A percentile compares a stretch with the other conserved stretches of the same genome.
These are phyloP conservation scores for Ypsolopha sequella DNA, from an alignment of 2,888 invertebrate species.

Conservation along the genomic window DNA sequence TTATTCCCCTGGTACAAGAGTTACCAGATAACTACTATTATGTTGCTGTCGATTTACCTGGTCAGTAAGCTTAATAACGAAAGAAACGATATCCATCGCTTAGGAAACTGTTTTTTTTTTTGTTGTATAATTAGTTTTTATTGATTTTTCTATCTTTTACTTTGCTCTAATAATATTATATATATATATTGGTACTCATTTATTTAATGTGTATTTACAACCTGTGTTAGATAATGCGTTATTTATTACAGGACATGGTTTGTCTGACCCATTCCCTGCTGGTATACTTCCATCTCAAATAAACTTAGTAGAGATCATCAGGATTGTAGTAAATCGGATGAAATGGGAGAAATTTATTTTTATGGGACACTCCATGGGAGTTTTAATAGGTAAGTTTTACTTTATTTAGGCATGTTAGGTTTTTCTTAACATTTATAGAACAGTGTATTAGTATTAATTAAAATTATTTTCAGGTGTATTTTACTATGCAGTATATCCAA, in stretches of 20 bases:
- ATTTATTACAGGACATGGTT: conserved; percentile 55
- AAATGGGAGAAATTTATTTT: conserved; percentile 27
- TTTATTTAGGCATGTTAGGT: neutral
- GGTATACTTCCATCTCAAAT: conserved; percentile 17
- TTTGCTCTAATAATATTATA: too few species aligned
- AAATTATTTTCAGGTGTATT: conserved; percentile 27
- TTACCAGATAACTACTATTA: conserved; percentile 40
- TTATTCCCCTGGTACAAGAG: conserved; percentile 56
- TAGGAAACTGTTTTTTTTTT: neutral
- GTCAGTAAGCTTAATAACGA: conserved; percentile 28
- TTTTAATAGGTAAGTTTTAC: conserved; percentile 20
- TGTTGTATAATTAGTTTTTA: neutral
- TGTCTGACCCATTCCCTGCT: conserved; percentile 58
- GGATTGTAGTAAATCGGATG: conserved; percentile 25
- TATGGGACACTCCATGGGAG: conserved; percentile 34
- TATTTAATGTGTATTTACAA: too few species aligned
- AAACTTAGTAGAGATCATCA: conserved; percentile 14
- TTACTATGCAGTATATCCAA: conserved; percentile 54
- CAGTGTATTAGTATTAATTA: too few species aligned
- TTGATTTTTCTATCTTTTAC: neutral
- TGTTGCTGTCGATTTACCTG: conserved; percentile 59
- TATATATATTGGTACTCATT: too few species aligned
- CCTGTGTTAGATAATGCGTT: too few species aligned
- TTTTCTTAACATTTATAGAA: too few species aligned
- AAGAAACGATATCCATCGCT: conserved; percentile 22